Conservation (phyloP, 2,888 invertebrate species). For the Catocala nupta region DNA sequence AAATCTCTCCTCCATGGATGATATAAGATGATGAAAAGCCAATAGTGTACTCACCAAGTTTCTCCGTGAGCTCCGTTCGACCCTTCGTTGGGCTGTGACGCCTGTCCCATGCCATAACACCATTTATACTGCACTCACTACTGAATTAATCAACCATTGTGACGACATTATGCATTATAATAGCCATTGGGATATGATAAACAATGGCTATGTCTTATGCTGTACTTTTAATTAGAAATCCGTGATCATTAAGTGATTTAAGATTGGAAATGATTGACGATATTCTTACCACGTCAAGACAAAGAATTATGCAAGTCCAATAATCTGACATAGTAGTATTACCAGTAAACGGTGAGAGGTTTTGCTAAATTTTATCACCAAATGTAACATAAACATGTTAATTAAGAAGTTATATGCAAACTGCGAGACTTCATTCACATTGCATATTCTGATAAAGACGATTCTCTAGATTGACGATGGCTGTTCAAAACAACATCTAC, state of each 20-base stretch:
- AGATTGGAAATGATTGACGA: conserved; percentile 3
- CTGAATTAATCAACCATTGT: conserved; percentile 63
- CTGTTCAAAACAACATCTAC: no score
- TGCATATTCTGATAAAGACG: no score
- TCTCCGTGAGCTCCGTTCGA: conserved; percentile 63
- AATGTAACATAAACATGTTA: no score
- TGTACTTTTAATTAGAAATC: conserved; percentile 49
- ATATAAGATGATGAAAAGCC: background rate
- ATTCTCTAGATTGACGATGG: no score
- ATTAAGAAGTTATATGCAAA: no score
- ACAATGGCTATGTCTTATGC: conserved; percentile 61
- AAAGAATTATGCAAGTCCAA: no score
- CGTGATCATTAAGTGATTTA: conserved; percentile 22
- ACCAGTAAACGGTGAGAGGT: no score
- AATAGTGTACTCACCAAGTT: conserved; percentile 47
- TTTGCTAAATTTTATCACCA: no score
- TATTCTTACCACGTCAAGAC: background rate
- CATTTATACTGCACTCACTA: conserved; percentile 74
- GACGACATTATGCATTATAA: conserved; percentile 61
- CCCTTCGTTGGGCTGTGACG: conserved; percentile 66
- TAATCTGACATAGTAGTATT: no score
- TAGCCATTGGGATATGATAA: conserved; percentile 55
- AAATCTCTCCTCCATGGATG: no score
- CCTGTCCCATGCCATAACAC: conserved; percentile 51
- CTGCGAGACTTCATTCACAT: no score